Conservation (phyloP, 1,140 invertebrate genomes). For the Scaptodrosophila lebanonensis region DNA sequence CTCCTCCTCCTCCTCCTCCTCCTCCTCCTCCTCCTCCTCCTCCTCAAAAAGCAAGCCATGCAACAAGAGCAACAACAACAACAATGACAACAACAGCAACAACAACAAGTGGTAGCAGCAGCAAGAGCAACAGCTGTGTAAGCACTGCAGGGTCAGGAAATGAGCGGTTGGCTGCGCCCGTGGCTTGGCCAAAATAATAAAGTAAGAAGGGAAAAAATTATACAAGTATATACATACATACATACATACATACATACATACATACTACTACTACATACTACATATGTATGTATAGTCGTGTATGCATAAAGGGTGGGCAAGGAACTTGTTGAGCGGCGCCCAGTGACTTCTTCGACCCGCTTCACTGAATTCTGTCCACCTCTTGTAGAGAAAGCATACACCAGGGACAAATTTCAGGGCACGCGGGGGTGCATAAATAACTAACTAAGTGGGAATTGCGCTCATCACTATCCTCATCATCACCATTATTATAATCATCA, state of each 20-base stretch:
- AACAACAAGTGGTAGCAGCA: no score
- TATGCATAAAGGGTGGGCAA: conserved; percentile 14
- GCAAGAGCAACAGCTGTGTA: conserved; percentile 63
- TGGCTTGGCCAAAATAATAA: no score
- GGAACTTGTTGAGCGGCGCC: conserved; percentile 61
- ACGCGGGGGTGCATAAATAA: conserved; percentile 25
- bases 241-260: no score
- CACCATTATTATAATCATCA: conserved; percentile 11
- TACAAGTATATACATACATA: no score
- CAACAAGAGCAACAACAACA: no score
- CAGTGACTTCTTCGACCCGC: conserved; percentile 45
- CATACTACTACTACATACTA: no score
- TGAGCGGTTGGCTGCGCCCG: neutral
- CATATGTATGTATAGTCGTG: no score
- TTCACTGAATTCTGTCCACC: conserved; percentile 49
- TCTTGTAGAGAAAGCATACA: no score
- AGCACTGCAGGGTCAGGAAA: conserved; percentile 16
- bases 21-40: neutral
- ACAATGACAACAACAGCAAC: no score
- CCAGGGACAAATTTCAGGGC: no score
- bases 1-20: neutral
- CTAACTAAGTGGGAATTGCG: conserved; percentile 32
- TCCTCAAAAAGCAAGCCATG: no score
- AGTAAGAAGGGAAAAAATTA: no score
- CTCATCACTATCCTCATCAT: conserved; percentile 25